phyloP scores from a whole-genome alignment of 2,888 invertebrate species.

The Pandemis heparana region DNA sequence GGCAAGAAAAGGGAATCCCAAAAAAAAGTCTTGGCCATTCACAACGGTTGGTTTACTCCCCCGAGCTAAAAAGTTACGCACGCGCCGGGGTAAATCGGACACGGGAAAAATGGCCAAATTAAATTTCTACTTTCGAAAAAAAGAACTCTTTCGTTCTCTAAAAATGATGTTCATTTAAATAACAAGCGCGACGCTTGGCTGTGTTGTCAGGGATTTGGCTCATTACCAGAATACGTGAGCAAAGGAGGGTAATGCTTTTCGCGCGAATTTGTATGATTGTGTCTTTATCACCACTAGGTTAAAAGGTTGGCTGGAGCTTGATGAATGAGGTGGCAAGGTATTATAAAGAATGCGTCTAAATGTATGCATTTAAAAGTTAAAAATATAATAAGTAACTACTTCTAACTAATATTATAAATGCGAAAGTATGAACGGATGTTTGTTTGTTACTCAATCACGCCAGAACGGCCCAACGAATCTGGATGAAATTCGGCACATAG shows the following conservation, averaged over 20 bases:
- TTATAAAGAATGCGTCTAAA: neutral
- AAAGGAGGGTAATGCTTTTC: conserved; percentile 4
- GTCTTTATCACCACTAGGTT: neutral
- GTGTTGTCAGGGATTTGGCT: conserved; percentile 12
- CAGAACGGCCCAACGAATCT: too few species aligned
- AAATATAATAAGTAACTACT: too few species aligned
- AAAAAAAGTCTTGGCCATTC: conserved; percentile 69
- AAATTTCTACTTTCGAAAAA: conserved; percentile 51
- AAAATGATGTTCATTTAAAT: conserved; percentile 14
- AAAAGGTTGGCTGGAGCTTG: conserved; percentile 1
- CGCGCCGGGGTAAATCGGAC: conserved; percentile 58
- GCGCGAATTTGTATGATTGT: conserved; percentile 1
- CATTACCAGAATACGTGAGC: conserved; percentile 10
- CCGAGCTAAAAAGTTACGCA: conserved; percentile 72
- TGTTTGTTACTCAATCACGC: too few species aligned
- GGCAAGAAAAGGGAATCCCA: conserved; percentile 69
- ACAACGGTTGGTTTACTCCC: conserved; percentile 71
- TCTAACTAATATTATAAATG: too few species aligned
- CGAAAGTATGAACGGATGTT: too few species aligned
- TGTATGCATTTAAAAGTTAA: neutral
- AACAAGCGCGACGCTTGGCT: conserved; percentile 9
- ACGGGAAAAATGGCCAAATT: conserved; percentile 61
- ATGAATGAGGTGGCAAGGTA: neutral
- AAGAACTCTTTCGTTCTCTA: conserved; percentile 14
- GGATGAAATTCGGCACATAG: too few species aligned